These are phyloP conservation scores for Anhinga rufa DNA, from an alignment of 2,113 vertebrate species.

Conservation along the genomic window DNA sequence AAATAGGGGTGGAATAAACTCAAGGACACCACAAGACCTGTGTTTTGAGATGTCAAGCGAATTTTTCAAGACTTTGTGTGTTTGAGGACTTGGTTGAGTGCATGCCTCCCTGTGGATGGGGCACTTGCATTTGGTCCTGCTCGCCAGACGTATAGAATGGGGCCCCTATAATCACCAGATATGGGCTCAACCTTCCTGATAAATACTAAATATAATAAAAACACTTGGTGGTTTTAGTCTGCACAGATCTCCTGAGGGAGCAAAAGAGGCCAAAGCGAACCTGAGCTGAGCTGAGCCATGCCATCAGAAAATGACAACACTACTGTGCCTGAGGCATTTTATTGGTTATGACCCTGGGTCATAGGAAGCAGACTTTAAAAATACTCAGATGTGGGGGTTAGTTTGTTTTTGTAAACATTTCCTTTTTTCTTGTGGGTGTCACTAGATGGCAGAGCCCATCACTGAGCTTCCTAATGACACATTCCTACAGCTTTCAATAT, in stretches of 20 bases:
- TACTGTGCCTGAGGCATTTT: not conserved
- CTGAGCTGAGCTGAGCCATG: not conserved
- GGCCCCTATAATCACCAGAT: not conserved
- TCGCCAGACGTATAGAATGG: accelerated
- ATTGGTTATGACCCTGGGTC: not conserved
- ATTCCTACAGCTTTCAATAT: not conserved
- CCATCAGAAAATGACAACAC: not conserved
- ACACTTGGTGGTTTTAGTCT: not conserved
- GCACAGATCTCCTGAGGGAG: not conserved
- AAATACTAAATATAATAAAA: not conserved
- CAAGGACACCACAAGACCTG: not conserved
- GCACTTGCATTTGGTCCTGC: not conserved
- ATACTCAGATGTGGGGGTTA: not conserved
- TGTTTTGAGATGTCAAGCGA: not conserved
- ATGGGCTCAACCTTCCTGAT: not conserved
- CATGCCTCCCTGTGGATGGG: accelerated
- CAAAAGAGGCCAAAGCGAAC: not conserved
- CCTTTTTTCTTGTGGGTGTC: not conserved
- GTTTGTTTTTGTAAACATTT: not conserved
- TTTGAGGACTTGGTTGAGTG: not conserved
- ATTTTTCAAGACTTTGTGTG: not conserved
- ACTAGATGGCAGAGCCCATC: conserved; percentile 4
- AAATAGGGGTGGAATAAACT: not conserved
- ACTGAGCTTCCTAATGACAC: not conserved
- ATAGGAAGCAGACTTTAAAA: not conserved